Evolutionary conservation across 1,140 invertebrate genomes (phyloP), one percentile per base, ranked within the genome.

Genomic region (Lasaia peninsularis): DNA sequence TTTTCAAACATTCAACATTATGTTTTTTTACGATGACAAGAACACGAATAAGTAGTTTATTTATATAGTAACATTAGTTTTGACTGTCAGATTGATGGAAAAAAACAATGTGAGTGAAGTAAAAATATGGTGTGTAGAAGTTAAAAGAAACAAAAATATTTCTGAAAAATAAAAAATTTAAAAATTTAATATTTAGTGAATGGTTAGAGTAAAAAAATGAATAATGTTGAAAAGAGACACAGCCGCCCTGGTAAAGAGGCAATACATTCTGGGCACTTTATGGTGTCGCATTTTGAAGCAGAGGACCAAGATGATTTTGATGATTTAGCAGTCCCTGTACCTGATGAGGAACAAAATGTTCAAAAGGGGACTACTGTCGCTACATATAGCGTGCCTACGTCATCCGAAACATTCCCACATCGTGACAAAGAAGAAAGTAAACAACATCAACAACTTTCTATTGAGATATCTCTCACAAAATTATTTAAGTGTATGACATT

Each of bases 211-310:
- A 58, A 66, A 59, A 86, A 53, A 70, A 88, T 88, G 86, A 85
- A 81, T 56, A 76, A 88, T 58, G 78, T 88, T 37, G 80, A 83
- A 34, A 86, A 85, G 76, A 68, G 73, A 21, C 80, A 77, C 12
- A 54, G 68, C 53, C 77, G 81, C 34, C 71, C 84, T 58, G 88
- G 80, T 51, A 90, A 88, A 65, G 96, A 98, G 84, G 93, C 94
- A 1, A 99, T 99, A 71, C 98, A 99, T 85, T 98, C 97, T 71
- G 98, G 98, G 16, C 98, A 99, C 86, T 99, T 99, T 88, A 99
- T 99, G 98, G 94, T 99, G 35, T 98, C 97, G 48, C 94, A 97
- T 84, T 98, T 99, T 89, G 97, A 98, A 86, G 96, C 96, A 28
- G 96, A 97, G 81, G 95, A 93, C 20, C 95, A 97, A 80, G 96